These are phyloP conservation scores for Clunio marinus DNA, from an alignment of 2,888 invertebrate species.

Conservation along the genomic window DNA sequence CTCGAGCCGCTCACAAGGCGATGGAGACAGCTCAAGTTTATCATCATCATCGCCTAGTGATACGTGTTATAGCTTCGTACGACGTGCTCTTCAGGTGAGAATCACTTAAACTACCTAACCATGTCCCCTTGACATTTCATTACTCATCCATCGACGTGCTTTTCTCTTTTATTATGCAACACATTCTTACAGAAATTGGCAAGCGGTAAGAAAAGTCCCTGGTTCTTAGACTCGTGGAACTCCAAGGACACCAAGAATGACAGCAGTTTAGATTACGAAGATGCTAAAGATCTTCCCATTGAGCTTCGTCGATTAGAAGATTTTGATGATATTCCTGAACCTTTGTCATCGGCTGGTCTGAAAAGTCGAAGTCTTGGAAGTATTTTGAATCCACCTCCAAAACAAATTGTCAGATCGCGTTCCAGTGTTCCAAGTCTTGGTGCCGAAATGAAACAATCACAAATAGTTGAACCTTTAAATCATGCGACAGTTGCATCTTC, in stretches of 20 bases:
- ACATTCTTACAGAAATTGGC: conserved; percentile 65
- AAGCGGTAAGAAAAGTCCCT: conserved; percentile 64
- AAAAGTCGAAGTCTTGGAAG: conserved; percentile 83
- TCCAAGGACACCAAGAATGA: conserved; percentile 55
- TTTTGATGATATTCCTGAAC: conserved; percentile 56
- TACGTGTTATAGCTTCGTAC: conserved; percentile 89
- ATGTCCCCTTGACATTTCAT: neutral
- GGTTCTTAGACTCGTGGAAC: conserved; percentile 80
- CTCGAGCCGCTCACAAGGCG: conserved; percentile 57
- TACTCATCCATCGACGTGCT: too few relatives aligned
- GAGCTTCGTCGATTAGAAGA: conserved; percentile 78
- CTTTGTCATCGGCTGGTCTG: conserved; percentile 58
- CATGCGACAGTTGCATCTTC: conserved; percentile 29
- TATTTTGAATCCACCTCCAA: conserved; percentile 70
- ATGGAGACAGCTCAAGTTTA: conserved; percentile 74
- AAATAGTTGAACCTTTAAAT: conserved; percentile 42
- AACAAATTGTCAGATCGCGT: conserved; percentile 67
- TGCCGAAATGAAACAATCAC: conserved; percentile 42
- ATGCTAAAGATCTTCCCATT: conserved; percentile 77
- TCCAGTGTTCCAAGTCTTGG: conserved; percentile 70
- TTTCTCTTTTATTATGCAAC: neutral
- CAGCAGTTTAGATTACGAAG: conserved; percentile 59
- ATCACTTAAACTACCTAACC: neutral
- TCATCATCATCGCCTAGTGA: conserved; percentile 77
- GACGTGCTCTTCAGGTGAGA: conserved; percentile 71